Conservation (phyloP, 2,113 vertebrate genomes). For the Thryonomys swinderianus region DNA sequence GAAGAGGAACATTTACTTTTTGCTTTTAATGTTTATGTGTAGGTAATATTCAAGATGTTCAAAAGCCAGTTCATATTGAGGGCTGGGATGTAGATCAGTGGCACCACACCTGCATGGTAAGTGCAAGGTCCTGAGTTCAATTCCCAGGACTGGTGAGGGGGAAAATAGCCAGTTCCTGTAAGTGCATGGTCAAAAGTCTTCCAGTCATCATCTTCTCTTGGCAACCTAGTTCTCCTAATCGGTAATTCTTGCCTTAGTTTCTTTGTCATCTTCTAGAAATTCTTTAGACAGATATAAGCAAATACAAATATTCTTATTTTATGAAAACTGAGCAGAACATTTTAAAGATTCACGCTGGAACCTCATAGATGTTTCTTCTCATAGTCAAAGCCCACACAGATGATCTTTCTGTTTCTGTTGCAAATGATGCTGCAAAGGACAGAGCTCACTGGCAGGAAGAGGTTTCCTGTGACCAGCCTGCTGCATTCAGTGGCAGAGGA, state of each 20-base stretch:
- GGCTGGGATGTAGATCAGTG: no score
- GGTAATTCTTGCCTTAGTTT: background rate
- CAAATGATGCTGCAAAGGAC: background rate
- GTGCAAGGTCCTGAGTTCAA: no score
- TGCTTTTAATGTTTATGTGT: slow-evolving; percentile 21
- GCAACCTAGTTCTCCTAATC: background rate
- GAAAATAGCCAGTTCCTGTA: background rate
- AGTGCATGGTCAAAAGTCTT: background rate
- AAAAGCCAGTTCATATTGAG: background rate
- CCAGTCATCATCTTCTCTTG: background rate
- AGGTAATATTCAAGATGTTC: background rate
- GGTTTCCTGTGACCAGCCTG: background rate
- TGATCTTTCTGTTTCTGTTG: background rate
- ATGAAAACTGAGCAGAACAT: background rate
- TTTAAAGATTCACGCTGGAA: slow-evolving; percentile 29
- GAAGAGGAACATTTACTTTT: background rate
- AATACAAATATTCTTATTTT: slow-evolving; percentile 9
- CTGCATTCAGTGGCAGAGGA: background rate
- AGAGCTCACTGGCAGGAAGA: background rate
- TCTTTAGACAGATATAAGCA: background rate
- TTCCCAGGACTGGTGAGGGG: no score
- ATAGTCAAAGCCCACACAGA: background rate
- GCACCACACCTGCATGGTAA: no score
- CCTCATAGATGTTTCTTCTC: background rate
- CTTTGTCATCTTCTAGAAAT: slow-evolving; percentile 22